Base-by-base conservation (phyloP, 2,113 vertebrate genomes). In the Peucedramus taeniatus region DNA sequence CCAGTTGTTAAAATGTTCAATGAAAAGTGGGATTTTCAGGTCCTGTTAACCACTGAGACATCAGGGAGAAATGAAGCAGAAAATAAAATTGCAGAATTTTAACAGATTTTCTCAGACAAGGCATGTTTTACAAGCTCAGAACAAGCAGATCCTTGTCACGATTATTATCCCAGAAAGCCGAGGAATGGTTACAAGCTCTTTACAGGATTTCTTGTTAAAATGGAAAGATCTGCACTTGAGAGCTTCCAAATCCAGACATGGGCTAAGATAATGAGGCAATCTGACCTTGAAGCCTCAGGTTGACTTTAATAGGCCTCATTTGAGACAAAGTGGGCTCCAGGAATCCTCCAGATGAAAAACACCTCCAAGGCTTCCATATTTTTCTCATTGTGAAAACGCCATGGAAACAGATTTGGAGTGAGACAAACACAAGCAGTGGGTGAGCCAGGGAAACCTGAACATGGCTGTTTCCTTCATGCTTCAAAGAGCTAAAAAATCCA, bases 81-180 rank as follows among this genome's bases (percentile, higher is more conserved):
- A 70, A 66, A 68, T 12, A 22, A 70, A 70, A 7, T 0, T 15
- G 59, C 31, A 53, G 56, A 15, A 31, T 72, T 61, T 60, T 6
- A 37, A 24, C 7, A 20, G 40, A 23, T 40, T 1, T 66, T 27
- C 15, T 44, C 33, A 40, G 27, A 39, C 77, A 66, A 89, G 71
- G 47, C 71, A 91, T 45, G 91, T 83, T 98, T 98, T 94, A 97
- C 83, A 90, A 56, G 59, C n/a, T 78, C 47, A 69, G 74, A 94
- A 95, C 78, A 33, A 79, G 49, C 87, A 96, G 85, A 79, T 90
- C 79, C 75, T 63, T 89, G 86, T 96, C 95, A 54, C 28, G 51
- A 95, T 93, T 94, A 83, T 70, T 26, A 74, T 83, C 50, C 71
- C 54, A n/a, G 21, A 17, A 63, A 89, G 45, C 2, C 47, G 24